These are phyloP conservation scores for Brachypteracias leptosomus DNA, from an alignment of 2,113 vertebrate genomes.

Conservation along the genomic window DNA sequence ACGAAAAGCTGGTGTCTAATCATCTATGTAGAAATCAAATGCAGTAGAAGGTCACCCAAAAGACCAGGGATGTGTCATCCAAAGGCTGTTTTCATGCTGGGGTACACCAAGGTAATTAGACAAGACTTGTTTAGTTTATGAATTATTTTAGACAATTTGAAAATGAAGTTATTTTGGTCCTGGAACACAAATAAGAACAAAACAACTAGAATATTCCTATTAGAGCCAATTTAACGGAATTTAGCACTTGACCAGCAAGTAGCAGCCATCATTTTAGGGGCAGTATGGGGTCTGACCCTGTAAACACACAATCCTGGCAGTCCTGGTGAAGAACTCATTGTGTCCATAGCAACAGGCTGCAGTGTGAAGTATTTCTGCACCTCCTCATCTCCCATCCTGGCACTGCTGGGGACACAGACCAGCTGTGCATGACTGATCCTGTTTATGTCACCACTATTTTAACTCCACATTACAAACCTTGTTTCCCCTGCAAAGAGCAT, in stretches of 20 bases:
- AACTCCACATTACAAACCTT: slow-evolving; percentile 43
- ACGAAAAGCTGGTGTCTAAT: background rate
- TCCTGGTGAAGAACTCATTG: background rate
- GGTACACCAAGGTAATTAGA: background rate
- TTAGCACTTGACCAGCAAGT: background rate
- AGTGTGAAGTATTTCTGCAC: background rate
- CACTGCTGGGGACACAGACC: slow-evolving; percentile 5
- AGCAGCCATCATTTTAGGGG: background rate
- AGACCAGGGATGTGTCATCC: background rate
- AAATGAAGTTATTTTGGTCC: background rate
- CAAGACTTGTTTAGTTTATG: background rate
- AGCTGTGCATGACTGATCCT: background rate
- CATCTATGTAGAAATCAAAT: background rate
- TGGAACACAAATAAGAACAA: background rate
- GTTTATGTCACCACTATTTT: slow-evolving; percentile 36
- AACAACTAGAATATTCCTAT: background rate
- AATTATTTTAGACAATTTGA: background rate
- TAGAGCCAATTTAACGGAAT: background rate
- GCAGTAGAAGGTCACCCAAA: background rate
- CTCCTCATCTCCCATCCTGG: background rate
- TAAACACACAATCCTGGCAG: background rate
- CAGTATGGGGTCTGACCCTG: background rate
- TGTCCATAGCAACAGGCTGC: background rate
- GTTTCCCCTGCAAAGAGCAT: slow-evolving; percentile 54
- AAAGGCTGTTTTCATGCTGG: background rate